phyloP scores from a whole-genome alignment of 2,797 vertebrate species.

The Hypotaenidia okinawae region DNA sequence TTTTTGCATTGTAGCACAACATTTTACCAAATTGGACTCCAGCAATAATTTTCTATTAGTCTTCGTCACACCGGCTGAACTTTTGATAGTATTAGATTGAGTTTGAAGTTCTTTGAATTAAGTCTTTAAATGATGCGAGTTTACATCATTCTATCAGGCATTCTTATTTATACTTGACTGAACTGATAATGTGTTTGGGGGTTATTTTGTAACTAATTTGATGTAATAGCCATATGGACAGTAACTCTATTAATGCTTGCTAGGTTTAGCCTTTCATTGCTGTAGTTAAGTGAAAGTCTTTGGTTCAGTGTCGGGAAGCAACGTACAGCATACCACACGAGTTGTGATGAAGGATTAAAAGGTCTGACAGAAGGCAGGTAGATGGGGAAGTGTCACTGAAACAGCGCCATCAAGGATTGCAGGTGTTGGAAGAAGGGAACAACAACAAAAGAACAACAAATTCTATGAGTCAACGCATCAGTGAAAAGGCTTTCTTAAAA shows the following conservation, averaged over 20 bases:
- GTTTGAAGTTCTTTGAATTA: slow-evolving; percentile 81
- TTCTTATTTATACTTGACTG: slow-evolving; percentile 85
- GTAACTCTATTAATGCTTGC: slow-evolving; percentile 74
- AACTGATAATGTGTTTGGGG: slow-evolving; percentile 76
- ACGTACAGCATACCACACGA: slow-evolving; percentile 55
- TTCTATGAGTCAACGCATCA: slow-evolving; percentile 42
- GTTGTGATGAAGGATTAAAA: slow-evolving; percentile 37
- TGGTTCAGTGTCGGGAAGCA: slow-evolving; percentile 74
- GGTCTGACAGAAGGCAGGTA: slow-evolving; percentile 45
- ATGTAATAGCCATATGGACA: slow-evolving; percentile 83
- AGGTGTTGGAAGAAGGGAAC: slow-evolving; percentile 42
- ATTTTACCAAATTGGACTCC: slow-evolving; percentile 83
- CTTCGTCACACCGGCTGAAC: slow-evolving; percentile 78
- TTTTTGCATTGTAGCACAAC: slow-evolving; percentile 80
- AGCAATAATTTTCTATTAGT: slow-evolving; percentile 84
- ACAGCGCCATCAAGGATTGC: slow-evolving; percentile 53
- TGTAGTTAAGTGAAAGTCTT: slow-evolving; percentile 68
- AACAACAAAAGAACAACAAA: slow-evolving; percentile 48
- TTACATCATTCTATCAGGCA: slow-evolving; percentile 84
- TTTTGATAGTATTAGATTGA: slow-evolving; percentile 81
- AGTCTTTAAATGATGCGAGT: slow-evolving; percentile 80
- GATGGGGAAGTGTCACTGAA: slow-evolving; percentile 57
- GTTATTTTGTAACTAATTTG: slow-evolving; percentile 82
- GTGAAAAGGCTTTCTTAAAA: slow-evolving; percentile 64
- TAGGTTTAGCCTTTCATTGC: slow-evolving; percentile 75